Base-by-base conservation (phyloP, 1,140 invertebrate species). In the Watersipora subatra region DNA sequence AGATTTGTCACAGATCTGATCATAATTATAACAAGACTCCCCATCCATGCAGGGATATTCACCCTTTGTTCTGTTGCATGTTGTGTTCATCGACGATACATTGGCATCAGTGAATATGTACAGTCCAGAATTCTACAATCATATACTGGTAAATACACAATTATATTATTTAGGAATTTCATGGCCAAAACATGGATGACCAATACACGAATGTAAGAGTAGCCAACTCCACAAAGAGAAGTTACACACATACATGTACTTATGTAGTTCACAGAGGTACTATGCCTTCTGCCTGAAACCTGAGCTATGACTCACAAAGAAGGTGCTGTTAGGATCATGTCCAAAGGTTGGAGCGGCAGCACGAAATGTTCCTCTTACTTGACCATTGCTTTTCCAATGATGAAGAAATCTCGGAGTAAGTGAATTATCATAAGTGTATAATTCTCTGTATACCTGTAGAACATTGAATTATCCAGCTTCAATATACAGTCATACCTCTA, bases 301-400 rank as follows among this genome's bases (percentile, higher is more conserved):
- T n/a, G n/a, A n/a, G n/a, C n/a, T n/a, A n/a, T n/a, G 15, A 65
- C 62, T 72, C 69, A 81, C 79, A 80, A 90, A 88, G 73, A 96
- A 95, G 0, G 93, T 97, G 30, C 89, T 84, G 77, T 95, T 94
- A 0, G 89, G 90, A 79, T 97, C 93, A 61, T 94, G 87, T n/a
- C 92, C 93, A 76, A 87, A 93, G 2, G 90, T 90, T 0, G 91
- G 88, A 0, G 75, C 71, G 0, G 93, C 90, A 22, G 46, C 46
- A 22, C 22, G 22, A 0, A 93, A 87, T 62, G 92, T 82, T 46
- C 92, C 86, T 75, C 93, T 90, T 0, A 92, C 88, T 77, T 89
- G 86, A 7, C 92, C 92, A 67, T 87, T 86, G 72, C 92, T 89
- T n/a, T n/a, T n/a, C n/a, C n/a, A n/a, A n/a, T n/a, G n/a, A n/a